A percentile compares a stretch with the other conserved stretches of the same genome.
Evolutionary conservation across 2,888 invertebrate species (phyloP).

Genomic region (Parascotia fuliginaria): DNA sequence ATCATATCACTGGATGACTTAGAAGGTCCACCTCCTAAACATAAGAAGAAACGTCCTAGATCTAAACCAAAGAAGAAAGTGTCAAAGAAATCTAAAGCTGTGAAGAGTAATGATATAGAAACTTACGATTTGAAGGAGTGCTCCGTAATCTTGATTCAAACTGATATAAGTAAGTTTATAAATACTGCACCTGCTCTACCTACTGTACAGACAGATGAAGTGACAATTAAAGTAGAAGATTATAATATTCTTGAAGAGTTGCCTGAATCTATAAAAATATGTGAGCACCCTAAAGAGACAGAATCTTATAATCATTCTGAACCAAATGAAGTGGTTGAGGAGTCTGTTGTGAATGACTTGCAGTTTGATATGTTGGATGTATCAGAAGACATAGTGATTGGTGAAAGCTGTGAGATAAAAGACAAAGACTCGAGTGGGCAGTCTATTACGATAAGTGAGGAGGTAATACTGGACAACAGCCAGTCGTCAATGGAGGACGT

Average conservation of each 20-base stretch:
- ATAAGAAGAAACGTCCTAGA: slow-evolving; percentile 48
- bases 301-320: not conserved
- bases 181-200: slow-evolving; percentile 11
- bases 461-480: slow-evolving; percentile 76
- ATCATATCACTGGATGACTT: slow-evolving; percentile 73
- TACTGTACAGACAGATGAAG: slow-evolving; percentile 6
- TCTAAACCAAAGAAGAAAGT: slow-evolving; percentile 34
- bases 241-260: not conserved
- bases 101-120: slow-evolving; percentile 21
- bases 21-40: slow-evolving; percentile 56
- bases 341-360: slow-evolving; percentile 58
- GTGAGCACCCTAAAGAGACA: not conserved
- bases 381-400: slow-evolving; percentile 78
- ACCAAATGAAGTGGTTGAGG: slow-evolving; percentile 34
- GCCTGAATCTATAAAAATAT: not conserved
- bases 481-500: slow-evolving; percentile 63
- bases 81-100: slow-evolving; percentile 36
- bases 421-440: slow-evolving; percentile 56
- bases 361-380: slow-evolving; percentile 81
- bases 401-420: slow-evolving; percentile 67
- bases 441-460: slow-evolving; percentile 56
- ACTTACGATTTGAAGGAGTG: slow-evolving; percentile 61
- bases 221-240: not conserved
- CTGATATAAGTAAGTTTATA: slow-evolving; percentile 57
- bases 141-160: slow-evolving; percentile 59